Base-by-base conservation (phyloP, 2,113 vertebrate species). In the Leucoraja erinaceus region DNA sequence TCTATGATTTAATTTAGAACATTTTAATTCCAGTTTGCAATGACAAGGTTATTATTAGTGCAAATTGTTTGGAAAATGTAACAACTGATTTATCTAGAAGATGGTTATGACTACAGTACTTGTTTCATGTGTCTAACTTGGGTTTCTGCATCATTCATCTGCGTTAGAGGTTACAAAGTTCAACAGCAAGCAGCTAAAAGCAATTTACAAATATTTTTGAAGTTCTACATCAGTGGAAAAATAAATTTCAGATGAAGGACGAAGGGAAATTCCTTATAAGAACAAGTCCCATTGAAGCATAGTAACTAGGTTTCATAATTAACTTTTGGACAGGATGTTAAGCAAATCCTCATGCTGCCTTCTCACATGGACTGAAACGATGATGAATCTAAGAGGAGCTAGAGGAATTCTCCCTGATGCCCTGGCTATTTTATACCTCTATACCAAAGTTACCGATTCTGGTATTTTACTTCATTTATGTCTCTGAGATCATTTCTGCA, bases 191-290 rank as follows among this genome's bases (percentile, higher is more conserved):
- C 63, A 31, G 25, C 59, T 31, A n/a, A 88, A 61, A 88, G 84
- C 25, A 88, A 88, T 63, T 88, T 31, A 88, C 59, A 88, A 88
- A 88, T 66, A 88, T 33, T 63, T 83, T 61, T 28, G 68, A 90
- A 25, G 63, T 70, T 90, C 68, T 38, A 8, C 33, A 90, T 47
- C 33, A 70, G 88, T 38, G n/a, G 16, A n/a, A 90, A 25, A 90
- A 25, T 70, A 90, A 63, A 70, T 70, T 38, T 66, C 2, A 11
- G 33, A 70, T 90, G 8, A 90, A 90, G 31, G 66, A 90, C 66
- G 70, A 70, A 47, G 20, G 88, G 20, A 0, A 90, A 90, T 90
- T 68, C 63, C 61, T 90, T 4, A 70, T 38, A 47, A 47, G 38
- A 70, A 70, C 31, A 90, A 22, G 20, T 72, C 12, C 28, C 25